These are phyloP conservation scores for Smithornis capensis DNA, from an alignment of 2,113 vertebrate species.

Conservation along the genomic window DNA sequence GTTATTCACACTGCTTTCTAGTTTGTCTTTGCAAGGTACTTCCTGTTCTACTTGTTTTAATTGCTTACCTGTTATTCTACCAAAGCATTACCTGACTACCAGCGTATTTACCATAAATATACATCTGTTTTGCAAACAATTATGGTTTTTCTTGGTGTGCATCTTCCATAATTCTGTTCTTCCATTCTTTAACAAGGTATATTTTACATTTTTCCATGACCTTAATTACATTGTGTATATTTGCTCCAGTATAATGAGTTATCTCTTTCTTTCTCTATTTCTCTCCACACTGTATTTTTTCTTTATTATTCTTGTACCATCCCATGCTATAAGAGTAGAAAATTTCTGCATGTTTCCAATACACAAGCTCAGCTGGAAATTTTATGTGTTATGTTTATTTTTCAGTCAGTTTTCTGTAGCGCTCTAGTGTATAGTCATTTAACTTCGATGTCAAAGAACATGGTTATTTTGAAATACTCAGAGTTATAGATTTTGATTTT, in stretches of 20 bases:
- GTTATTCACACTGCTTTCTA: constrained; percentile 16
- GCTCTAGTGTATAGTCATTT: background rate
- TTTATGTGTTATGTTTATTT: background rate
- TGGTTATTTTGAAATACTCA: background rate
- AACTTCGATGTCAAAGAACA: background rate
- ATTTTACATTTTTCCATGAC: background rate
- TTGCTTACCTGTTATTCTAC: background rate
- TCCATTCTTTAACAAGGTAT: background rate
- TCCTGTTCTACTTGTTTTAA: constrained; percentile 52
- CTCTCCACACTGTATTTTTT: background rate
- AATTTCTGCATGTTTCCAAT: background rate
- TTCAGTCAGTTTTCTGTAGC: background rate
- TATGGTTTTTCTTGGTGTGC: background rate
- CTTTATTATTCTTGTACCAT: background rate
- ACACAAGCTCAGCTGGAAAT: background rate
- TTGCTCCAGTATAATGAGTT: background rate
- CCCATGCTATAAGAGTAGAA: background rate
- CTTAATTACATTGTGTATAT: background rate
- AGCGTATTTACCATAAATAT: background rate
- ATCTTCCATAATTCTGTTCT: background rate
- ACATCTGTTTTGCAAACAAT: background rate
- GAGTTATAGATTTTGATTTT: background rate
- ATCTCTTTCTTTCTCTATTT: background rate
- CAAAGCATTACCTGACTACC: background rate
- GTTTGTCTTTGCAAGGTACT: constrained; percentile 4